These are phyloP conservation scores for Poeciliopsis paucimaculata DNA, from an alignment of 2,797 vertebrate genomes.

Conservation along the genomic window DNA sequence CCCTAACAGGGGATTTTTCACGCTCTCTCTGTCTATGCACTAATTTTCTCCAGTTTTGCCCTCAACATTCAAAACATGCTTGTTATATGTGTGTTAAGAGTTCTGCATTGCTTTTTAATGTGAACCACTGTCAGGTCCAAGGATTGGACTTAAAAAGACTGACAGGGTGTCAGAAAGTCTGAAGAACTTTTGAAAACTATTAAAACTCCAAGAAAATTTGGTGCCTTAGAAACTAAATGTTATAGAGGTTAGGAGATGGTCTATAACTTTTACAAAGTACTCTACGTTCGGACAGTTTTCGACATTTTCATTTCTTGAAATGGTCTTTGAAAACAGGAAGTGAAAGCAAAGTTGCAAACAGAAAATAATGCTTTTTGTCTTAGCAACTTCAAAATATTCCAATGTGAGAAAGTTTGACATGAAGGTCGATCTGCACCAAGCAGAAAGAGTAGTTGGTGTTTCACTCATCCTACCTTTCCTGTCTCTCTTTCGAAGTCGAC, in stretches of 20 bases:
- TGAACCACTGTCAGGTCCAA: background rate
- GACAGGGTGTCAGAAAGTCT: background rate
- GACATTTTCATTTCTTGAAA: constrained; percentile 45
- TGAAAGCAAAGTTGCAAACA: constrained; percentile 28
- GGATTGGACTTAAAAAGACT: background rate
- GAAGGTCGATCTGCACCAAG: background rate
- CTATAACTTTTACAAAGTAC: background rate
- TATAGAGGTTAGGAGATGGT: background rate
- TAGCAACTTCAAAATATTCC: constrained; percentile 19
- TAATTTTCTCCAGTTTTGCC: background rate
- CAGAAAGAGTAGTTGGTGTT: background rate
- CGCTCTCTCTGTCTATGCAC: background rate
- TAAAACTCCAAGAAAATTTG: background rate
- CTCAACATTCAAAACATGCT: background rate
- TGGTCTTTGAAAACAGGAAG: constrained; percentile 50
- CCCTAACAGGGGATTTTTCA: background rate
- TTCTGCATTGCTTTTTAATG: background rate
- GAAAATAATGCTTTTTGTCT: background rate
- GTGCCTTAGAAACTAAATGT: background rate
- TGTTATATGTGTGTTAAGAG: background rate
- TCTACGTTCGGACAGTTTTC: background rate
- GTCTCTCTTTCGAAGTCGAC: constrained; percentile 98
- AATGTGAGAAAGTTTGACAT: background rate
- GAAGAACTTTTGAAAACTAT: background rate
- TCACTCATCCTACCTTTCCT: constrained; percentile 88